A percentile compares a stretch with the other conserved stretches of the same genome.
These are phyloP conservation scores for Lophochroa leadbeateri DNA, from an alignment of 2,113 vertebrate species.

Conservation along the genomic window DNA sequence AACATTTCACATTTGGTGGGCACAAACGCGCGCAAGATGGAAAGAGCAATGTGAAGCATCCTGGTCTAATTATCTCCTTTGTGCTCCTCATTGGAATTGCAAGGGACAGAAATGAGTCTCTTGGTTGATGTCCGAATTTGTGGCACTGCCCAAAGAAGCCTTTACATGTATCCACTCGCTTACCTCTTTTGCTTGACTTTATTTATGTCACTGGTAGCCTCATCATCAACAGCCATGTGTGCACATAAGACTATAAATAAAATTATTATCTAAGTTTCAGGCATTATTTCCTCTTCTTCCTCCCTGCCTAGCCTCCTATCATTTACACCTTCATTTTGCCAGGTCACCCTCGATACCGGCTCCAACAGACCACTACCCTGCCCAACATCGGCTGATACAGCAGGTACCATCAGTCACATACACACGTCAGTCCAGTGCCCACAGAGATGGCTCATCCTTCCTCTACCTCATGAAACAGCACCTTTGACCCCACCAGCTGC, in stretches of 20 bases:
- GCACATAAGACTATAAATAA: slow-evolving; percentile 69
- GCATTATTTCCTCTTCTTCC: not conserved
- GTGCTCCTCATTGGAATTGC: slow-evolving; percentile 75
- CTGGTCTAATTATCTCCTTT: slow-evolving; percentile 86
- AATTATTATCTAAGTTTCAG: slow-evolving; percentile 57
- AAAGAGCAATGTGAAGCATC: slow-evolving; percentile 73
- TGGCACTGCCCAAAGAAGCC: slow-evolving; percentile 69
- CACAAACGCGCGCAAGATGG: slow-evolving; percentile 76
- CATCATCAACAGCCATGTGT: slow-evolving; percentile 63
- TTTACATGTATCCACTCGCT: slow-evolving; percentile 71
- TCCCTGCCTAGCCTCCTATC: not conserved
- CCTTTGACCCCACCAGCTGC: not conserved
- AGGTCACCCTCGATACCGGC: not conserved
- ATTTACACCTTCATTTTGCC: not conserved
- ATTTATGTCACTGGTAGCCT: slow-evolving; percentile 76
- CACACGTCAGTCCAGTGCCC: not conserved
- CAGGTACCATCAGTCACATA: not conserved
- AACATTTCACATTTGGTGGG: slow-evolving; percentile 83
- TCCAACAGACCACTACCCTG: not conserved
- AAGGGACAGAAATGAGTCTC: slow-evolving; percentile 73
- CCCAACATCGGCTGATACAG: not conserved
- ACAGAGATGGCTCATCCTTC: not conserved
- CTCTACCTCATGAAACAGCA: not conserved
- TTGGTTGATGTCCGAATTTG: slow-evolving; percentile 72
- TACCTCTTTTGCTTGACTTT: slow-evolving; percentile 76